These are phyloP conservation scores for Pipra filicauda DNA, from an alignment of 2,113 vertebrate species.

Conservation along the genomic window DNA sequence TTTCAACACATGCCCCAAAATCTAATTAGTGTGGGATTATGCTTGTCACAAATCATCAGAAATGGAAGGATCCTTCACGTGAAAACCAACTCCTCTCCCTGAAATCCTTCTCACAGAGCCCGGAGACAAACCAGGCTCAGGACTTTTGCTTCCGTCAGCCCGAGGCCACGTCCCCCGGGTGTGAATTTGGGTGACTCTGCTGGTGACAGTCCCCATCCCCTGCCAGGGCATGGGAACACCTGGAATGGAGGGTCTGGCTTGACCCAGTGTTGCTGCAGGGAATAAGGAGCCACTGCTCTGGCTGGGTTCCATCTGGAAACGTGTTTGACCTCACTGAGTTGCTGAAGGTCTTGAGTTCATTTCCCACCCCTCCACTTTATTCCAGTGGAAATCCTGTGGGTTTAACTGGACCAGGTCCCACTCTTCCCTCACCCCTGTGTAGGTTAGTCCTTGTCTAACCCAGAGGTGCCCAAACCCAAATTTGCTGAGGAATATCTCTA, in stretches of 20 bases:
- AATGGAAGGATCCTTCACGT: background rate
- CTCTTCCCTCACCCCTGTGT: background rate
- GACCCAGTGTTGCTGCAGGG: background rate
- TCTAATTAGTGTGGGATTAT: conserved; percentile 69
- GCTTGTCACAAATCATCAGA: conserved; percentile 37
- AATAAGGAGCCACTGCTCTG: background rate
- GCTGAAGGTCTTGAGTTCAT: background rate
- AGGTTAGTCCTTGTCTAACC: background rate
- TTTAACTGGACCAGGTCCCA: background rate
- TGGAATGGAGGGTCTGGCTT: background rate
- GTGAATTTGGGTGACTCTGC: rapidly evolving
- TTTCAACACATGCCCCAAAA: conserved; percentile 41
- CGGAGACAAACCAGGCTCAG: background rate
- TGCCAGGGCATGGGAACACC: background rate
- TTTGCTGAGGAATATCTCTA: background rate
- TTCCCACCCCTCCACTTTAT: background rate
- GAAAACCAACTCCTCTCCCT: background rate
- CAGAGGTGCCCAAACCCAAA: background rate
- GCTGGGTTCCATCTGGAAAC: background rate
- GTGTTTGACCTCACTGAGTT: background rate
- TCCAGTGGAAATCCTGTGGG: background rate
- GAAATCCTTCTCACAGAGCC: background rate
- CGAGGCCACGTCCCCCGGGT: rapidly evolving
- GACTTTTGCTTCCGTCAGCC: background rate
- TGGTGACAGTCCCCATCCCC: background rate